phyloP scores from a whole-genome alignment of 2,113 vertebrate species.

The Scytalopus superciliaris region DNA sequence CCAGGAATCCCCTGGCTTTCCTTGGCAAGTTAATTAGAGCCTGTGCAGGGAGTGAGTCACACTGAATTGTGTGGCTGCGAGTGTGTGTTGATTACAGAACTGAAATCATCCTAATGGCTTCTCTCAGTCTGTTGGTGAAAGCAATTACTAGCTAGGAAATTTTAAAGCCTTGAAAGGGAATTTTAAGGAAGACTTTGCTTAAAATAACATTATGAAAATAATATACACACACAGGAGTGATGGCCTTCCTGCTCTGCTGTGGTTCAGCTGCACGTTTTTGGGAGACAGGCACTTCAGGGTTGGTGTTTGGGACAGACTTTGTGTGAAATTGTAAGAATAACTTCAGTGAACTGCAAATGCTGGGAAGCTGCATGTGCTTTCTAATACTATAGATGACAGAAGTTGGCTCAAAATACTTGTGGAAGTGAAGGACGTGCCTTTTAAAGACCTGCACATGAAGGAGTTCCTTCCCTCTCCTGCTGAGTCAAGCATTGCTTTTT shows the following conservation, averaged over 20 bases:
- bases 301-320: background rate
- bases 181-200: constrained; percentile 30
- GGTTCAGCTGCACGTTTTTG: accelerated
- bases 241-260: accelerated
- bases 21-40: constrained; percentile 46
- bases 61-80: background rate
- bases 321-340: background rate
- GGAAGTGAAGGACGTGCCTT: background rate
- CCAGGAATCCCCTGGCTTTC: constrained; percentile 37
- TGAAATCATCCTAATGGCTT: constrained; percentile 24
- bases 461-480: background rate
- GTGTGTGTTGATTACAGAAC: constrained; percentile 25
- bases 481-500: background rate
- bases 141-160: constrained; percentile 28
- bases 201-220: background rate
- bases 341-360: background rate
- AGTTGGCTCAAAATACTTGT: background rate
- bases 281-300: background rate
- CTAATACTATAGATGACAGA: background rate
- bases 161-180: background rate
- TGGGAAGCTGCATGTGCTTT: background rate
- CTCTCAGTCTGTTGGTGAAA: constrained; percentile 9
- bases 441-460: background rate
- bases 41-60: constrained; percentile 39
- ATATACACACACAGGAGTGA: background rate